Evolutionary conservation across 2,888 invertebrate genomes (phyloP).

Genomic region (Rhagonycha lutea): DNA sequence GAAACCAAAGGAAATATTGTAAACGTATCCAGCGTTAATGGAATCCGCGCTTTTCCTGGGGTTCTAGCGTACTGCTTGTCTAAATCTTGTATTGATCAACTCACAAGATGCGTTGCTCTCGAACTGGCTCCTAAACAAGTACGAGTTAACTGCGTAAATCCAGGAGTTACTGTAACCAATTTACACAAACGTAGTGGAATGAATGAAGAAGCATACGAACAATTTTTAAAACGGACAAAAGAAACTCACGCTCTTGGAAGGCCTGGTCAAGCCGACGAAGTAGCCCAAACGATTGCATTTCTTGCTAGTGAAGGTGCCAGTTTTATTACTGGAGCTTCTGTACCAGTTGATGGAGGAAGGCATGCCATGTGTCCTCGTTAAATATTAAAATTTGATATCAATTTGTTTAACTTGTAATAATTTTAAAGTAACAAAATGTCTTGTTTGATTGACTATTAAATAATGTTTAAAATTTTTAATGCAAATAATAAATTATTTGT

Average conservation of each 20-base stretch:
- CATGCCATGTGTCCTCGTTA: constrained; percentile 93
- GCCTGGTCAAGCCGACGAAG: constrained; percentile 81
- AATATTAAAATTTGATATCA: constrained; percentile 33
- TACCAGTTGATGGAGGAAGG: constrained; percentile 94
- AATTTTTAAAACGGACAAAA: constrained; percentile 83
- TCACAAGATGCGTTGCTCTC: constrained; percentile 89
- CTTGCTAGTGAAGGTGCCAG: constrained; percentile 86
- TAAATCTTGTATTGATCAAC: constrained; percentile 92
- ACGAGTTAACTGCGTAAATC: constrained; percentile 90
- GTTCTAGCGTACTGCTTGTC: constrained; percentile 91
- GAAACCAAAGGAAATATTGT: constrained; percentile 88
- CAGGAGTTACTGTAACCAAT: constrained; percentile 89
- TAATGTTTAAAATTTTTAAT: not conserved
- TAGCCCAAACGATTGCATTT: constrained; percentile 89
- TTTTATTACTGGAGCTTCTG: constrained; percentile 86
- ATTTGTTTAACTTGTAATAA: not conserved
- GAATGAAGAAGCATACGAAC: constrained; percentile 77
- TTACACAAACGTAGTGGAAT: constrained; percentile 87
- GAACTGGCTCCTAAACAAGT: constrained; percentile 83
- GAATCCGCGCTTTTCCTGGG: constrained; percentile 86
- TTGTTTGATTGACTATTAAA: not conserved
- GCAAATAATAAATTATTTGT: not conserved
- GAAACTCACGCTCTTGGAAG: constrained; percentile 91
- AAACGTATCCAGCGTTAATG: constrained; percentile 94
- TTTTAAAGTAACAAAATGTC: not conserved